Evolutionary conservation across 2,888 invertebrate genomes (phyloP).

Genomic region (Drosophila siamana): DNA sequence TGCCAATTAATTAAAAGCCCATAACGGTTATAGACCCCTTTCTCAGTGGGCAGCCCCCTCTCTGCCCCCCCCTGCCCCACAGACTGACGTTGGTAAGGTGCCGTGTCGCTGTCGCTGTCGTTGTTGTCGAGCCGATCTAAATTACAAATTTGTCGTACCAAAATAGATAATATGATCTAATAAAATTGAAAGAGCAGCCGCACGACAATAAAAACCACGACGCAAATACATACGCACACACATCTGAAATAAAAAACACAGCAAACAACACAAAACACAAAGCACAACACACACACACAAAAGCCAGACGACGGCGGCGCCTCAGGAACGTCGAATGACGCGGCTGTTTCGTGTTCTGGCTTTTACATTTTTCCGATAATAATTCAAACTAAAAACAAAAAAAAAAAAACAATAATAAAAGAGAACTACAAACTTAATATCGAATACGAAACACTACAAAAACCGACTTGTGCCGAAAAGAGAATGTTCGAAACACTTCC

Average conservation of each 20-base stretch:
- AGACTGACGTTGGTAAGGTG: conserved; percentile 30
- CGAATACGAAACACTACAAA: conserved; percentile 20
- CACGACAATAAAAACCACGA: conserved; percentile 69
- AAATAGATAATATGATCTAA: conserved; percentile 81
- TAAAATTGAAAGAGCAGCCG: conserved; percentile 77
- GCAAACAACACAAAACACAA: conserved; percentile 26
- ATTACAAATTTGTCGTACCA: conserved; percentile 78
- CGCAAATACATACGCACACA: conserved; percentile 33
- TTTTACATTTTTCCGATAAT: conserved; percentile 54
- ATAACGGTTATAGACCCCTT: conserved; percentile 59
- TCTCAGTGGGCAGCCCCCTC: not conserved
- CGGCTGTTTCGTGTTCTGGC: conserved; percentile 32
- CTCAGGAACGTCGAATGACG: conserved; percentile 28
- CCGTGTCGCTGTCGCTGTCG: conserved; percentile 39
- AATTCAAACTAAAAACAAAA: conserved; percentile 34
- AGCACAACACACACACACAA: no score
- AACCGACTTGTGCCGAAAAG: conserved; percentile 2
- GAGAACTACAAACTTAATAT: conserved; percentile 25
- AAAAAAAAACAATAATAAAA: not conserved
- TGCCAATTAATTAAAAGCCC: conserved; percentile 78
- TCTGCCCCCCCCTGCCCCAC: not conserved
- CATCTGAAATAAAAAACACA: conserved; percentile 5
- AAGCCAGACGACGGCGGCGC: not conserved
- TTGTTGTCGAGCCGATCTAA: conserved; percentile 62
- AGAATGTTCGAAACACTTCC: conserved; percentile 27